A percentile compares a stretch with the other conserved stretches of the same genome.
These are phyloP conservation scores for Eulithis prunata DNA, from an alignment of 2,888 invertebrate species.

Conservation along the genomic window DNA sequence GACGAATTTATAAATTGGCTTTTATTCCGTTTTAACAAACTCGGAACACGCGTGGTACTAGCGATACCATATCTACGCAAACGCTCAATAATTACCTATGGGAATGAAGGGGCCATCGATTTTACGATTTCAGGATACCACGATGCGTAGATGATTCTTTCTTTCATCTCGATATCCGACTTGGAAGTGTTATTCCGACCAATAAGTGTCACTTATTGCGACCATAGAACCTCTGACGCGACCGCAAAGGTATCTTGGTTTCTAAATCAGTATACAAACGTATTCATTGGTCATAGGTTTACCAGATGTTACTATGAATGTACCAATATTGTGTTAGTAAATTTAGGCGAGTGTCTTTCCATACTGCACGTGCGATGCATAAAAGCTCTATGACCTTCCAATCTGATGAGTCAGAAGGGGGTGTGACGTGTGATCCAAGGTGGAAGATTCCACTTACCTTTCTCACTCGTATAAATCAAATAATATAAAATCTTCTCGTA, in stretches of 20 bases:
- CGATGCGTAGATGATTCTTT: conserved; percentile 2
- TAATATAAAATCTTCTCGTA: conserved; percentile 58
- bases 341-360: neutral
- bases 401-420: conserved; percentile 21
- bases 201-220: no score
- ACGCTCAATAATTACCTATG: conserved; percentile 58
- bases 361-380: neutral
- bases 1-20: conserved; percentile 83
- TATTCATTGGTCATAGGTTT: no score
- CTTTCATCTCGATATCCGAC: conserved; percentile 1
- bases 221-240: no score
- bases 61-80: conserved; percentile 62
- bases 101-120: conserved; percentile 26
- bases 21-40: conserved; percentile 77
- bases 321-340: neutral
- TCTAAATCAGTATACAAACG: no score
- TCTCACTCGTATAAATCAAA: conserved; percentile 72
- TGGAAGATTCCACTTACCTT: conserved; percentile 56
- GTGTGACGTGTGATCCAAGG: conserved; percentile 20
- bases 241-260: no score
- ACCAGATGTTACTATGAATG: no score
- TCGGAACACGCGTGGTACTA: conserved; percentile 69
- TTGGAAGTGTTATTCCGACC: neutral
- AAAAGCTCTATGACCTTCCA: conserved; percentile 11
- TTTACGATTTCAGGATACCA: conserved; percentile 37